These are phyloP conservation scores for Apogon hyalosoma DNA, from an alignment of 2,797 vertebrate genomes.

Conservation along the genomic window DNA sequence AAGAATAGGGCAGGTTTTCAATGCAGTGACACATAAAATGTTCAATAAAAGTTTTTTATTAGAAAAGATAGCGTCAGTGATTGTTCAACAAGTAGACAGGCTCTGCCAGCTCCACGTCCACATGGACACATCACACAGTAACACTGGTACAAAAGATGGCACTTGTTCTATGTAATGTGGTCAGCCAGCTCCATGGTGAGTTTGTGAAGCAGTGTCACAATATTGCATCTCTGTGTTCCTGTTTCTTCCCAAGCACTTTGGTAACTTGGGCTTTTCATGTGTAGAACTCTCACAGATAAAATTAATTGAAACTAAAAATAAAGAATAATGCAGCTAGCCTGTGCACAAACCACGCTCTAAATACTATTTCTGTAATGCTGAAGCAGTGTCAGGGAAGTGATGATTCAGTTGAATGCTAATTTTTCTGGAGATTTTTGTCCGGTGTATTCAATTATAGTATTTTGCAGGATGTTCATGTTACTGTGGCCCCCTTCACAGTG, in stretches of 20 bases:
- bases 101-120: background rate
- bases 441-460: background rate
- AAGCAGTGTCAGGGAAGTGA: background rate
- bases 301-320: background rate
- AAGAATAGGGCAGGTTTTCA: background rate
- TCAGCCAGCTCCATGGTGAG: background rate
- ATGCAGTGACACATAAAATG: background rate
- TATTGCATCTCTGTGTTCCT: too few relatives aligned
- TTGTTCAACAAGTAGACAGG: background rate
- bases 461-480: constrained; percentile 1
- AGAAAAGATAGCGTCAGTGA: background rate
- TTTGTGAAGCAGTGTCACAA: background rate
- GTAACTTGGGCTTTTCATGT: background rate
- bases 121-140: background rate
- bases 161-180: background rate
- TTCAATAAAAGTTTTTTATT: background rate
- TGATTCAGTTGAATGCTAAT: background rate
- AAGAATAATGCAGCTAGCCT: background rate
- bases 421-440: background rate
- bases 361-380: background rate
- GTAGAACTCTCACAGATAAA: too few relatives aligned
- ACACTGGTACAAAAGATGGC: background rate
- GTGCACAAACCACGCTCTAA: background rate
- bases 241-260: background rate
- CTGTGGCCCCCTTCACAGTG: background rate